phyloP scores from a whole-genome alignment of 2,888 invertebrate species.

The Lutraria lutraria region DNA sequence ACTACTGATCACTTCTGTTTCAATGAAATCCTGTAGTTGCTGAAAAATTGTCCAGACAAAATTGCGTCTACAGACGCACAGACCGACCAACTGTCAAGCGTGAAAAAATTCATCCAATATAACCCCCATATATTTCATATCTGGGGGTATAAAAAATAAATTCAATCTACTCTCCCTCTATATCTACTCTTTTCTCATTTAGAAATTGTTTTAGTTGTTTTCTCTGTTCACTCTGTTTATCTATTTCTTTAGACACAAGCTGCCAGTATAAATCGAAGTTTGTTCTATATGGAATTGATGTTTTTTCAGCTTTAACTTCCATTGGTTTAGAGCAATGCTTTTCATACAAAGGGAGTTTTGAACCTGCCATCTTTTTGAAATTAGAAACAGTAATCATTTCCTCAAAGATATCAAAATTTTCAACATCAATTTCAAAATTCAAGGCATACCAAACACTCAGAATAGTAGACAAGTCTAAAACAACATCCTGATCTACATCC shows the following conservation, averaged over 20 bases:
- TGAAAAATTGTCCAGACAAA: too few relatives aligned
- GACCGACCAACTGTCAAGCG: too few relatives aligned
- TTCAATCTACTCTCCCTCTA: not conserved
- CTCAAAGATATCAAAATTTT: constrained; percentile 1
- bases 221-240: constrained; percentile 1
- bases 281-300: not conserved
- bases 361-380: constrained; percentile 1
- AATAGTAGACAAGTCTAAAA: too few relatives aligned
- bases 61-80: too few relatives aligned
- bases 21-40: too few relatives aligned
- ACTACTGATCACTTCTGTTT: too few relatives aligned
- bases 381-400: constrained; percentile 1
- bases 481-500: constrained; percentile 1
- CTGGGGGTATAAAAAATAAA: too few relatives aligned
- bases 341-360: constrained; percentile 1
- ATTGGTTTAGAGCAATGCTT: constrained; percentile 1
- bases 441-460: not conserved
- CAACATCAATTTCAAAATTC: constrained; percentile 1
- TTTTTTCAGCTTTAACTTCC: constrained; percentile 1
- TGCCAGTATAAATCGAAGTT: constrained; percentile 1
- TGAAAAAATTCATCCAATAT: too few relatives aligned
- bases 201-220: not conserved
- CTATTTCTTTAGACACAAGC: not conserved
- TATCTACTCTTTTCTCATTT: constrained; percentile 1
- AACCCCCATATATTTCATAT: too few relatives aligned